Conservation (phyloP, 1,140 invertebrate species). For the Drosophila paulistorum region DNA sequence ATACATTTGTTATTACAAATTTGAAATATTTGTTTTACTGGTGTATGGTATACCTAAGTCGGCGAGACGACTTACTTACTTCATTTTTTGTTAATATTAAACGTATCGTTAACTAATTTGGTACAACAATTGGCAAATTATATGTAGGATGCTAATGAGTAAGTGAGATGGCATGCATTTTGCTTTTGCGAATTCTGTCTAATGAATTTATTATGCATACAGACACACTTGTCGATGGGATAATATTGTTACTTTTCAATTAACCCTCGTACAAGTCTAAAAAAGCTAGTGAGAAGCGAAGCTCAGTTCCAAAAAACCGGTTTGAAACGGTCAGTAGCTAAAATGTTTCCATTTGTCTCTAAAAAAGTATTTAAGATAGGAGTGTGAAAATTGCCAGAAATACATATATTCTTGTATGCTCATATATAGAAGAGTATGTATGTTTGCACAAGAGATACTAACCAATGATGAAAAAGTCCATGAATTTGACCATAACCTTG, state of each 20-base stretch:
- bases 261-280: neutral
- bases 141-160: no score
- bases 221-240: no score
- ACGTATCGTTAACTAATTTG: no score
- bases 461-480: neutral
- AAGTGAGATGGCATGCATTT: no score
- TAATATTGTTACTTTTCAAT: neutral
- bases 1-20: no score
- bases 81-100: no score
- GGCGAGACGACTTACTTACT: no score
- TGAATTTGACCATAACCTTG: slow-evolving; percentile 13
- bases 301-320: slow-evolving; percentile 12
- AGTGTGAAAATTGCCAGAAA: slow-evolving; percentile 8
- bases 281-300: slow-evolving; percentile 3
- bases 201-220: no score
- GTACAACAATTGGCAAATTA: no score
- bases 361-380: slow-evolving; percentile 13
- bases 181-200: no score
- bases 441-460: neutral
- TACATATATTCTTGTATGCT: neutral
- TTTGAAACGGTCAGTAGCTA: slow-evolving; percentile 6
- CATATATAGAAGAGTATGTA: neutral
- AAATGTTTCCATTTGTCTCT: slow-evolving; percentile 6
- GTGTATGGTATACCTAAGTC: no score
- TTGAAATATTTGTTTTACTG: no score